A percentile compares a stretch with the other conserved stretches of the same genome.
Evolutionary conservation across 2,797 vertebrate species (phyloP).

Genomic region (Chromobotia macracanthus): DNA sequence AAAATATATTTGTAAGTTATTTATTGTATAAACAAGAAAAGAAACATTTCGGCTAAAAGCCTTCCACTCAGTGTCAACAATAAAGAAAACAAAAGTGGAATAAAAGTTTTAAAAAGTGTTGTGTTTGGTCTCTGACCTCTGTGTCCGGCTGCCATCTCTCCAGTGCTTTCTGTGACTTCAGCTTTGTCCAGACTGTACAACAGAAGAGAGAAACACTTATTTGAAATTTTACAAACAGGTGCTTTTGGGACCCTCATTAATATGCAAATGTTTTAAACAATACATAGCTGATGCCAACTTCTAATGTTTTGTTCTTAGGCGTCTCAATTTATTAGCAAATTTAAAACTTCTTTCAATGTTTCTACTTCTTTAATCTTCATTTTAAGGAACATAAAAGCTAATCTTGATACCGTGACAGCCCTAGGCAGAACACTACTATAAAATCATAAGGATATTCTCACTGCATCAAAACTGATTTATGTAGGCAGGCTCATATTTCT

Average conservation of each 20-base stretch:
- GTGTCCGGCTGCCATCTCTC: constrained; percentile 98
- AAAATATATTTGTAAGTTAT: too few species aligned
- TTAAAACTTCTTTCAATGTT: too few species aligned
- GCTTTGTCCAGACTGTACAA: constrained; percentile 91
- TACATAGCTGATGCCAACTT: too few species aligned
- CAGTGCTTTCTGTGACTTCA: constrained; percentile 94
- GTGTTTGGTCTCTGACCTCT: constrained; percentile 72
- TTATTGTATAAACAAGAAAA: not conserved
- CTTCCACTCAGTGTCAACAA: not conserved
- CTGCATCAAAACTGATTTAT: not conserved
- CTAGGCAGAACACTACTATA: too few species aligned
- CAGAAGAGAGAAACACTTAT: not conserved
- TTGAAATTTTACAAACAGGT: not conserved
- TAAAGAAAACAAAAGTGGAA: not conserved
- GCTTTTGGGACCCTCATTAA: not conserved
- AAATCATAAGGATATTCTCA: too few species aligned
- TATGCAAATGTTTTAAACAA: too few species aligned
- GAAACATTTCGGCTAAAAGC: not conserved
- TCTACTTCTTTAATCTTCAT: too few species aligned
- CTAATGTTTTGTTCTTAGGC: too few species aligned
- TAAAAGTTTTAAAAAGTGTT: too few species aligned
- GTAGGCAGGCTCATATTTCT: not conserved
- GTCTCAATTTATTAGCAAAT: too few species aligned
- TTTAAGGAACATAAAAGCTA: too few species aligned
- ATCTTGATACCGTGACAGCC: too few species aligned